These are phyloP conservation scores for Aleiodes leptofemur DNA, from an alignment of 2,888 invertebrate species.

Conservation along the genomic window DNA sequence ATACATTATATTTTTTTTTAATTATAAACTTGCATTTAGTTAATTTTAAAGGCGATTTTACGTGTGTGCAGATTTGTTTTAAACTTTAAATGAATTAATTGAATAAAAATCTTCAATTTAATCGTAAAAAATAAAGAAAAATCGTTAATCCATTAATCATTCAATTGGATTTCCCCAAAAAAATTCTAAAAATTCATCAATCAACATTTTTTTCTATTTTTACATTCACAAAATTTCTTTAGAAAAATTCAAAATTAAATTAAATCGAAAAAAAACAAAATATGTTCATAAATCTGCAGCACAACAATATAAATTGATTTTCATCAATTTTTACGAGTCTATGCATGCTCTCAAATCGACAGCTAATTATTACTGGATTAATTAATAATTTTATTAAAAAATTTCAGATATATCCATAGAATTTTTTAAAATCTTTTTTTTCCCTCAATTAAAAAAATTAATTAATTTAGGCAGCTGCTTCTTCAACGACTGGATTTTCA, in stretches of 20 bases:
- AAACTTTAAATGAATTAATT: no score
- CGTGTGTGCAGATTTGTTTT: not conserved
- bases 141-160: no score
- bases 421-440: not conserved
- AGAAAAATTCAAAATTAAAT: no score
- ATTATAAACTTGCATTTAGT: not conserved
- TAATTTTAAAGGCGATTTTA: conserved; percentile 6
- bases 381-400: not conserved
- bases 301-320: not conserved
- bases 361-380: not conserved
- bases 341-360: conserved; percentile 12
- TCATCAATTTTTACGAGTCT: not conserved
- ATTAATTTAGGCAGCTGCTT: conserved; percentile 69
- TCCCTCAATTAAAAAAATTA: not conserved
- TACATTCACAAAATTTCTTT: no score
- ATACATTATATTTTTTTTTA: not conserved
- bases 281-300: not conserved
- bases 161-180: no score
- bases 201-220: no score
- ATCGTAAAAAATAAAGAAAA: no score
- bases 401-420: not conserved
- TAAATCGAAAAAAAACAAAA: not conserved
- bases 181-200: no score
- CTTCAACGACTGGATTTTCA: conserved; percentile 67
- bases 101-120: no score